Evolutionary conservation across 2,113 vertebrate species (phyloP), one percentile per base, ranked within the genome.

Genomic region (Thalassarche chlororhynchos): DNA sequence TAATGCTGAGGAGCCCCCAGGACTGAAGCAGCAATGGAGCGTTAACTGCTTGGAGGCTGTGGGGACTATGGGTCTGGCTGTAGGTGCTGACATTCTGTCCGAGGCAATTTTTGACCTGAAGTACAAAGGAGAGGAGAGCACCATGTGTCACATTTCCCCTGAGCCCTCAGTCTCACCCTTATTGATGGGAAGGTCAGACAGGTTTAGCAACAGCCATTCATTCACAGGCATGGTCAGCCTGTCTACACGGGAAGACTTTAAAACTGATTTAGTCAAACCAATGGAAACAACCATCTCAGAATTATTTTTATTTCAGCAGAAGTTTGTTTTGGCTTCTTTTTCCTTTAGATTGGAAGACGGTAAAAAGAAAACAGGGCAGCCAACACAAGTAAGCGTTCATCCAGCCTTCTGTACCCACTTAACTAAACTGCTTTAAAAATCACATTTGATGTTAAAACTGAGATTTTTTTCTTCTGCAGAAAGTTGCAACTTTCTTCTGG

Each of bases 171-270:
- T 58, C 47, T 92, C 83, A 36, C 83, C 60, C 71, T 94, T 90
- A 90, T 84, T 94, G 94, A 97, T 89, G 85, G 70, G 68, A 89
- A 94, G 83, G 92, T 88, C 92, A 93, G 90, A 29, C 24, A 66
- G 76, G 79, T 85, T 93, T 77, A 89, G 84, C 55, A 52, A 68
- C 40, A 91, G 83, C 64, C 86, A 89, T 89, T 84, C 84, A 68
- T 94, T 81, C 83, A 87, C 57, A 61, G 69, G 19, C 80, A 77
- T 71, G 71, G 83, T 78, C 91, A 89, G 69, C 64, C 84, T 78
- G 42, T 76, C 69, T 79, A 44, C 69, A 75, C 1, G 2, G 44
- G n/a, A 68, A 72, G 65, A 68, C 31, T 86, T 75, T 29, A 60
- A 81, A 68, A 75, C 42, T 84, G 36, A 76, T 71, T 92, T 64